Percentiles rank a stretch among this genome's conserved stretches.
Evolutionary conservation across 2,888 invertebrate species (phyloP).

Genomic region (Oconnorella tubifera): DNA sequence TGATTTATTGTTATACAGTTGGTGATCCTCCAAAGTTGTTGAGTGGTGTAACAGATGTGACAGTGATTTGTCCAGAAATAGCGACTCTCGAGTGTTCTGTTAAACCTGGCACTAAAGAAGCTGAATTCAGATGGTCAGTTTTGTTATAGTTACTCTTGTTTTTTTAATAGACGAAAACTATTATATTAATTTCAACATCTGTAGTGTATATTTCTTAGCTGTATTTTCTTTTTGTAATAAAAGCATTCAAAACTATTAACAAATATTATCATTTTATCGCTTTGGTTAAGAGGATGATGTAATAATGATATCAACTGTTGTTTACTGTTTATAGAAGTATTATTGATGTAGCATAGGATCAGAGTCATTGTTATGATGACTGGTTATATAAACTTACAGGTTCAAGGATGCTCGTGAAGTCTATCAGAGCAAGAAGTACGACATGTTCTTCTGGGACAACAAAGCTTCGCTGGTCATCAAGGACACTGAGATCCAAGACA

Average conservation of each 20-base stretch:
- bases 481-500: constrained; percentile 44
- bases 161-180: background rate
- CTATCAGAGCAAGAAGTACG: constrained; percentile 65
- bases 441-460: constrained; percentile 84
- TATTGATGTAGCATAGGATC: too few relatives aligned
- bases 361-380: too few relatives aligned
- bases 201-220: background rate
- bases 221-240: too few relatives aligned
- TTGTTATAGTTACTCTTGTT: background rate
- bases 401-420: constrained; percentile 51
- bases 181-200: background rate
- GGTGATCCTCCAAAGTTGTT: constrained; percentile 35
- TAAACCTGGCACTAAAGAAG: constrained; percentile 33
- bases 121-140: constrained; percentile 36
- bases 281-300: too few relatives aligned
- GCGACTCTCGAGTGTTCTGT: constrained; percentile 37
- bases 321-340: too few relatives aligned
- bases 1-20: constrained; percentile 20
- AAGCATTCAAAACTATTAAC: too few relatives aligned
- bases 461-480: constrained; percentile 60
- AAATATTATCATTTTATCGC: too few relatives aligned
- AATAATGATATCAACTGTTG: too few relatives aligned
- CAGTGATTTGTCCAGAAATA: constrained; percentile 36
- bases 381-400: too few relatives aligned
- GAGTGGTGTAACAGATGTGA: constrained; percentile 31